These are phyloP conservation scores for Dolichomitus sp. DNA, from an alignment of 2,888 invertebrate species.

Conservation along the genomic window DNA sequence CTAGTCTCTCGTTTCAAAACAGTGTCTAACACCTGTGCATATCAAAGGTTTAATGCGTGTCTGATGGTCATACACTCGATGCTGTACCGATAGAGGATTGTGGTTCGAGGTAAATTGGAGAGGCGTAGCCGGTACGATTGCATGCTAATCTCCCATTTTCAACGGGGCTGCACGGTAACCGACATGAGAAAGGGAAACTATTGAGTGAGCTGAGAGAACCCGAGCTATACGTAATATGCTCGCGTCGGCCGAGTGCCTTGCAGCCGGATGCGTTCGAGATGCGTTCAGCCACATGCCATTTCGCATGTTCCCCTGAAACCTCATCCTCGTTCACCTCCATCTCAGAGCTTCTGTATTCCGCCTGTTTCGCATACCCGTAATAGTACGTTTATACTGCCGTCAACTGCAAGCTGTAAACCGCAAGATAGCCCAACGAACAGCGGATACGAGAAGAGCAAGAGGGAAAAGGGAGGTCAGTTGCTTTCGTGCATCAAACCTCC, in stretches of 20 bases:
- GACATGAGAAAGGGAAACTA: constrained; percentile 25
- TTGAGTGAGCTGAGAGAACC: constrained; percentile 1
- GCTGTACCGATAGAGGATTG: constrained; percentile 3
- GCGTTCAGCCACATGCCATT: constrained; percentile 30
- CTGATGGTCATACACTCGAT: neutral
- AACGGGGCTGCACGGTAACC: neutral
- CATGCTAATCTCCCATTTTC: constrained; percentile 48
- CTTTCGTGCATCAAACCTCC: constrained; percentile 18
- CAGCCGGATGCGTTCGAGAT: constrained; percentile 33
- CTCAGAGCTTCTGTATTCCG: constrained; percentile 21
- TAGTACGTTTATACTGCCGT: constrained; percentile 59
- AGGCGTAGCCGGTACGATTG: constrained; percentile 8
- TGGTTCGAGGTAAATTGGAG: neutral
- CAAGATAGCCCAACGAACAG: constrained; percentile 32
- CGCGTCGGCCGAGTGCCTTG: neutral
- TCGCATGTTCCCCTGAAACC: constrained; percentile 19
- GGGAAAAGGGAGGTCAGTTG: constrained; percentile 24
- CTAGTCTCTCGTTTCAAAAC: neutral
- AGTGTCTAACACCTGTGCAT: constrained; percentile 1
- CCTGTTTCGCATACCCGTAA: constrained; percentile 41
- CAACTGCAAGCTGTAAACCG: constrained; percentile 65
- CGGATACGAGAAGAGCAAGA: neutral
- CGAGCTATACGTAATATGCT: neutral
- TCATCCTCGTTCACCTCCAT: constrained; percentile 31
- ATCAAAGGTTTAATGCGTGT: constrained; percentile 28